These are phyloP conservation scores for Eciton burchellii DNA, from an alignment of 1,140 invertebrate genomes.

Conservation along the genomic window DNA sequence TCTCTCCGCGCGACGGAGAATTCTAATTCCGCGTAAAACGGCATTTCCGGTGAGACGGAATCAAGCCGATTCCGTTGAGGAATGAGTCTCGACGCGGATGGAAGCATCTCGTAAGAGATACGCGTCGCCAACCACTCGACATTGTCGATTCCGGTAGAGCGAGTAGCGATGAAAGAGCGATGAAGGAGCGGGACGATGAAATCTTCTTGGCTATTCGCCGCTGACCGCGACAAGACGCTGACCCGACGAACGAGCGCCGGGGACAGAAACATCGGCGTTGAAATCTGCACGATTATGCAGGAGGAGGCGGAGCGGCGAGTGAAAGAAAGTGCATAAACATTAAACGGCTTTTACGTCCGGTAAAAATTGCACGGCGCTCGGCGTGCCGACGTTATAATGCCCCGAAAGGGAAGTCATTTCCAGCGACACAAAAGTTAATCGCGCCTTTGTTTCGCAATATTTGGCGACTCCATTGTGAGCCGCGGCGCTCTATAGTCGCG, in stretches of 20 bases:
- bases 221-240: slow-evolving; percentile 72
- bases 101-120: slow-evolving; percentile 65
- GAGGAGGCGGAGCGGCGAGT: background rate
- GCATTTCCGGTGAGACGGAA: slow-evolving; percentile 62
- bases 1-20: background rate
- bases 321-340: slow-evolving; percentile 25
- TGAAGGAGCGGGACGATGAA: slow-evolving; percentile 59
- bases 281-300: slow-evolving; percentile 16
- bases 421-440: slow-evolving; percentile 56
- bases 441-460: slow-evolving; percentile 54
- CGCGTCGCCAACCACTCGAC: slow-evolving; percentile 14
- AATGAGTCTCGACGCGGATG: slow-evolving; percentile 41
- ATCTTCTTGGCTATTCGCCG: slow-evolving; percentile 72
- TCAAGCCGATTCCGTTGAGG: slow-evolving; percentile 62
- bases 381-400: slow-evolving; percentile 56
- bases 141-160: slow-evolving; percentile 59
- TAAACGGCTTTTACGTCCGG: slow-evolving; percentile 57
- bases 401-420: slow-evolving; percentile 48
- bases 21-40: slow-evolving; percentile 21
- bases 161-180: slow-evolving; percentile 56
- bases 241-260: slow-evolving; percentile 42
- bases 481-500: background rate
- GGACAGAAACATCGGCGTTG: slow-evolving; percentile 16
- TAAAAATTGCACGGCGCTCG: slow-evolving; percentile 44
- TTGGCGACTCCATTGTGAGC: slow-evolving; percentile 42